Percentiles rank a stretch among this genome's conserved stretches.
phyloP scores from a whole-genome alignment of 2,888 invertebrate species.

The Epirrhoe tristata region DNA sequence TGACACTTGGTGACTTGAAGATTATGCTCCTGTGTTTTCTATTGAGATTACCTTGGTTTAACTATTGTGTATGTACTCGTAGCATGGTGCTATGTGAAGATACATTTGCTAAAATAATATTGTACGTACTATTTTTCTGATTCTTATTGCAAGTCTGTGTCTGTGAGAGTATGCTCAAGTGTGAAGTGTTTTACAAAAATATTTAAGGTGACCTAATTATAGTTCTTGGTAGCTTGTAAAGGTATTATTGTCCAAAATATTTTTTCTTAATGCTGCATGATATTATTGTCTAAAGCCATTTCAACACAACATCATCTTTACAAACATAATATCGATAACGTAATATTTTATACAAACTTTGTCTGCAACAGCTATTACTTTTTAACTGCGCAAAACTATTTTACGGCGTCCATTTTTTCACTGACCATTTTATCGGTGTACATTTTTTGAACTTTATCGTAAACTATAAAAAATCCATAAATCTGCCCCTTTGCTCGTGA shows the following conservation, averaged over 20 bases:
- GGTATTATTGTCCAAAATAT: too few relatives aligned
- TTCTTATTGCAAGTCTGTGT: too few relatives aligned
- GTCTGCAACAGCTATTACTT: conserved; percentile 9
- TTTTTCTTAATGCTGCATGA: too few relatives aligned
- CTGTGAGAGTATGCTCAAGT: too few relatives aligned
- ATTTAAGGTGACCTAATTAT: too few relatives aligned
- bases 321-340: background rate
- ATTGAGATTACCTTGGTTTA: conserved; percentile 9
- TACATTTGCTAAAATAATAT: background rate
- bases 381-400: conserved; percentile 33
- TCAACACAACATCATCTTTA: background rate
- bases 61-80: background rate
- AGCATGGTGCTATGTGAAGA: background rate
- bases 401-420: conserved; percentile 40
- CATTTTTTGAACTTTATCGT: conserved; percentile 41
- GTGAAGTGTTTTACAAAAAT: too few relatives aligned
- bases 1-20: conserved; percentile 25
- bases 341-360: background rate
- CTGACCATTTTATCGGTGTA: conserved; percentile 35
- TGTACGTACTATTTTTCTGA: too few relatives aligned
- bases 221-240: too few relatives aligned
- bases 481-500: conserved; percentile 36
- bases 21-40: conserved; percentile 21
- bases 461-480: conserved; percentile 51
- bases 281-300: background rate